Evolutionary conservation across 2,888 invertebrate genomes (phyloP), one percentile per base, ranked within the genome.

Genomic region (Leptarthrus brevirostris): DNA sequence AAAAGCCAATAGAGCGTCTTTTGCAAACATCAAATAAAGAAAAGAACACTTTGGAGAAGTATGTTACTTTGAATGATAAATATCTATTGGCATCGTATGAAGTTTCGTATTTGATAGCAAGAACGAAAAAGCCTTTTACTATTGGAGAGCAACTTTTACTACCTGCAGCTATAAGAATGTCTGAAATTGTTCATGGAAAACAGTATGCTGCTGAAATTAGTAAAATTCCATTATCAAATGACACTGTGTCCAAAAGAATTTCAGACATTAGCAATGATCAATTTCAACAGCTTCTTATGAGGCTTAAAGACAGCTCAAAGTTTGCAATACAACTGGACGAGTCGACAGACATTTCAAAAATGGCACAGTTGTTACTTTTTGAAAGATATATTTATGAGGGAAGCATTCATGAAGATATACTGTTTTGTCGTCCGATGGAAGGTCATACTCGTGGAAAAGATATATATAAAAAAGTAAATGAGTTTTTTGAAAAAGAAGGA

Each of bases 401-500:
- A 22, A 64, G 22, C 24, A 1, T 64, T 2, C 5, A 47, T 2
- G 64, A 64, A 18, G 70, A 70, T 20, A 36, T 70, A 20, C 53
- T 70, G 36, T 70, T 70, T 54, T 70, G 70, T 53, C 52, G 52
- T 36, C 70, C 53, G 12, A 12, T 53, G 53, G 8, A 22, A 47
- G 44, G 26, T 16, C 52, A 69, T 49, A 69, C 49, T 69, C 49
- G 26, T 26, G 69, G 69, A 1, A 52, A 69, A 69, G 69, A 52
- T 30, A 69, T 69, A 14, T 69, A 64, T 64, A 44, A 44, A 44
- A 70, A 70, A 53, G 70, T 70, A 36, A 53, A 70, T 22, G 70
- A 70, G 53, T 70, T 53, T 70, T 70, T 53, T 18, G 53, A 70
- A 52, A 36, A 53, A 53, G 40, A 52, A 70, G 36, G 70, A 14